Evolutionary conservation across 2,888 invertebrate species (phyloP).

Genomic region (Machimus atricapillus): DNA sequence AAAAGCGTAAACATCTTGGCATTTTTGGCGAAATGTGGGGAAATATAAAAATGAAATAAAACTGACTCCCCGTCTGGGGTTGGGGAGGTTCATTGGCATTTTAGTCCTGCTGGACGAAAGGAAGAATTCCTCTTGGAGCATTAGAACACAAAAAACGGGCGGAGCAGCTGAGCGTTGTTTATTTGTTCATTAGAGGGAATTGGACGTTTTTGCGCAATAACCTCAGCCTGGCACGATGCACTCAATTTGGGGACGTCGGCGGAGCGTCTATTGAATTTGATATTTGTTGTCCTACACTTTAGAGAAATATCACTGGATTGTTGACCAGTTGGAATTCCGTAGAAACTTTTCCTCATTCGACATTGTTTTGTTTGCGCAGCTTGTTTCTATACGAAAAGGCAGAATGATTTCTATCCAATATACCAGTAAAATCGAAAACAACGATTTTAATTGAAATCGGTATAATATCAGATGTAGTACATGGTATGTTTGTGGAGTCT

Average conservation of each 20-base stretch:
- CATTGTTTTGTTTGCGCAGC: background rate
- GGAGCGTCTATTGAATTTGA: background rate
- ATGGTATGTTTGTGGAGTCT: background rate
- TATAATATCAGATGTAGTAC: background rate
- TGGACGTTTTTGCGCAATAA: background rate
- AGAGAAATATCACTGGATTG: background rate
- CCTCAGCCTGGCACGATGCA: background rate
- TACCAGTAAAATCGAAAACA: background rate
- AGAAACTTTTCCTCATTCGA: background rate
- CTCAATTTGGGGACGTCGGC: background rate
- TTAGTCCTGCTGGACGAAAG: background rate
- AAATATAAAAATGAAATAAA: background rate
- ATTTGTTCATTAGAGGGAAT: slow-evolving; percentile 17
- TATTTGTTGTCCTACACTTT: background rate
- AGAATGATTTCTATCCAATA: background rate
- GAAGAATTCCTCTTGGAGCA: background rate
- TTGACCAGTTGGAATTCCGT: background rate
- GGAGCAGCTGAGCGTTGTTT: background rate
- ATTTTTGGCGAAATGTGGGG: background rate
- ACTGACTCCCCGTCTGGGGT: background rate
- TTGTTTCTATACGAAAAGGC: background rate
- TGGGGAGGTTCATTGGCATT: background rate
- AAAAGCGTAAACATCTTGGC: background rate
- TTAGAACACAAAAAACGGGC: background rate
- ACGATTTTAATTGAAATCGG: background rate